Conservation (phyloP, 1,140 invertebrate species). For the Drosophila tropicalis region DNA sequence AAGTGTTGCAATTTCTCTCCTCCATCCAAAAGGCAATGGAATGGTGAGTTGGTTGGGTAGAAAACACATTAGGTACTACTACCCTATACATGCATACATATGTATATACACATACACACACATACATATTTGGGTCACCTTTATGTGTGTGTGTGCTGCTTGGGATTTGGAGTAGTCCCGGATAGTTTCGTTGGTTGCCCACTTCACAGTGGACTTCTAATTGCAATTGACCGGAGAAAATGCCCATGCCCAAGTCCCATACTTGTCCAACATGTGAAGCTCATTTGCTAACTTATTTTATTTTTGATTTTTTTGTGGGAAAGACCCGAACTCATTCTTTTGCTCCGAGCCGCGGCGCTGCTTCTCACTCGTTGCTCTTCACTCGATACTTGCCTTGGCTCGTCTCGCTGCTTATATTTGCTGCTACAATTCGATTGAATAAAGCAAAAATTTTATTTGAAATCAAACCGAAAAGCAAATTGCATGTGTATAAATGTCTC, state of each 20-base stretch:
- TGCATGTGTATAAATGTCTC: conserved; percentile 44
- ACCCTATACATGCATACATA: background rate
- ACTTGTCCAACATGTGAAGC: background rate
- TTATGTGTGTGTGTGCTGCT: conserved; percentile 23
- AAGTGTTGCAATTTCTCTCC: conserved; percentile 74
- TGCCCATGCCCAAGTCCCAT: conserved; percentile 19
- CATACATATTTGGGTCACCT: conserved; percentile 67
- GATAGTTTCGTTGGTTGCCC: conserved; percentile 31
- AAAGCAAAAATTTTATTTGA: conserved; percentile 78
- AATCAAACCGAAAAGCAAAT: conserved; percentile 77
- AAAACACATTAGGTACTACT: conserved; percentile 71
- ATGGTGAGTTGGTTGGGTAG: background rate
- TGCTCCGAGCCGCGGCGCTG: conserved; percentile 2
- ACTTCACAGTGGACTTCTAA: conserved; percentile 65
- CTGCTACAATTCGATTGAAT: conserved; percentile 76
- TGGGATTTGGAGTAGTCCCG: conserved; percentile 6
- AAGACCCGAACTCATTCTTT: background rate
- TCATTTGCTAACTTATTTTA: conserved; percentile 15
- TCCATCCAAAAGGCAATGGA: background rate
- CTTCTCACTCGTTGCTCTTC: conserved; percentile 4
- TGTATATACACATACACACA: background rate
- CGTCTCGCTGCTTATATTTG: conserved; percentile 48
- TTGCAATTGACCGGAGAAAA: conserved; percentile 70
- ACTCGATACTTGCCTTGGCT: background rate
- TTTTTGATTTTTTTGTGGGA: no score